A percentile compares a stretch with the other conserved stretches of the same genome.
These are phyloP conservation scores for Drosophila erecta DNA, from an alignment of 1,140 invertebrate species.

Conservation along the genomic window DNA sequence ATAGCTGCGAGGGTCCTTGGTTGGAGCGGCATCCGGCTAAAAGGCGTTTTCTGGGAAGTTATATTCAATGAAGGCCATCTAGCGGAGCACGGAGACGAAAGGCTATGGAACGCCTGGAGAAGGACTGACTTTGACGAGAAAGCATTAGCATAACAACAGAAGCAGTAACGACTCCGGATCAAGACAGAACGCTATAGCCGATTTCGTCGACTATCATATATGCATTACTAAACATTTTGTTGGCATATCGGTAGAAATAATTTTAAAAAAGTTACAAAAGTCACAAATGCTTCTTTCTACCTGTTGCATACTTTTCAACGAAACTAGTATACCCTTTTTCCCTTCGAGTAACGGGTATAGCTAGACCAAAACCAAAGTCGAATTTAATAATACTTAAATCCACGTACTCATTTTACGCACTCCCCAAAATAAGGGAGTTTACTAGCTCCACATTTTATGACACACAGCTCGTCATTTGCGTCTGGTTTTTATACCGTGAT, in stretches of 20 bases:
- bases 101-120: neutral
- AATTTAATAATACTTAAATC: neutral
- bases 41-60: constrained; percentile 8
- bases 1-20: neutral
- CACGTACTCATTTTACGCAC: neutral
- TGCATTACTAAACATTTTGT: too few species aligned
- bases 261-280: too few species aligned
- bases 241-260: too few species aligned
- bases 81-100: neutral
- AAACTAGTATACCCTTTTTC: too few species aligned
- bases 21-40: neutral
- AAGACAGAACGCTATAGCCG: too few species aligned
- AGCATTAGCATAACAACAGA: neutral
- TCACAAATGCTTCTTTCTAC: too few species aligned
- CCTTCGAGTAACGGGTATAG: too few species aligned
- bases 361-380: neutral
- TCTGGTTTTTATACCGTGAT: too few species aligned
- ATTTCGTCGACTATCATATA: too few species aligned
- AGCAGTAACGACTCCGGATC: neutral
- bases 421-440: too few species aligned
- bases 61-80: constrained; percentile 1
- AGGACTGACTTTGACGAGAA: neutral
- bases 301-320: too few species aligned
- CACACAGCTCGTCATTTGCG: neutral
- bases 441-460: neutral